These are phyloP conservation scores for Alectoris magna DNA, from an alignment of 2,797 vertebrate species.

Conservation along the genomic window DNA sequence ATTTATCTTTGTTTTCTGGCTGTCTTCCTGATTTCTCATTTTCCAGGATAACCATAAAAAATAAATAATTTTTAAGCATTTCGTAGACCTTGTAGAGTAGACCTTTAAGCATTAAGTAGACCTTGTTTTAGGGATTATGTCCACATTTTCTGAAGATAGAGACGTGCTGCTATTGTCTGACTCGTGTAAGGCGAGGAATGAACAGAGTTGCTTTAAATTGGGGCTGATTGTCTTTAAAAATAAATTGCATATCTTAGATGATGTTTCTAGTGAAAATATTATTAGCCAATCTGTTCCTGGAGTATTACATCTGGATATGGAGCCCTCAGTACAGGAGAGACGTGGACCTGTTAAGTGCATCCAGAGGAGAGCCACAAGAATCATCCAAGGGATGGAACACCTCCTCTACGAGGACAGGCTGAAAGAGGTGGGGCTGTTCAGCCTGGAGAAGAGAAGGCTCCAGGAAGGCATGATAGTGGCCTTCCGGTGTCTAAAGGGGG, in stretches of 20 bases:
- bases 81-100: neutral
- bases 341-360: no score
- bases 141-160: neutral
- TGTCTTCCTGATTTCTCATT: neutral
- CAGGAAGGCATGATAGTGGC: no score
- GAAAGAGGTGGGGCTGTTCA: no score
- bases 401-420: no score
- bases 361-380: no score
- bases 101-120: neutral
- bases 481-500: no score
- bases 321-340: no score
- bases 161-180: neutral
- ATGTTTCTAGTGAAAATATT: neutral
- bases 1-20: neutral
- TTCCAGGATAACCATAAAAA: neutral
- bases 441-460: no score
- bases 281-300: neutral
- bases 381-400: no score
- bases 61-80: neutral
- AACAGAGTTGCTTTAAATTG: neutral
- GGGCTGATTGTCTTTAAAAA: neutral
- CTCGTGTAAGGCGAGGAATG: neutral
- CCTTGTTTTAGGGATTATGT: neutral
- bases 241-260: neutral
- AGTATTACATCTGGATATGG: neutral